Evolutionary conservation across 2,888 invertebrate species (phyloP).

Genomic region (Andrena minutula): DNA sequence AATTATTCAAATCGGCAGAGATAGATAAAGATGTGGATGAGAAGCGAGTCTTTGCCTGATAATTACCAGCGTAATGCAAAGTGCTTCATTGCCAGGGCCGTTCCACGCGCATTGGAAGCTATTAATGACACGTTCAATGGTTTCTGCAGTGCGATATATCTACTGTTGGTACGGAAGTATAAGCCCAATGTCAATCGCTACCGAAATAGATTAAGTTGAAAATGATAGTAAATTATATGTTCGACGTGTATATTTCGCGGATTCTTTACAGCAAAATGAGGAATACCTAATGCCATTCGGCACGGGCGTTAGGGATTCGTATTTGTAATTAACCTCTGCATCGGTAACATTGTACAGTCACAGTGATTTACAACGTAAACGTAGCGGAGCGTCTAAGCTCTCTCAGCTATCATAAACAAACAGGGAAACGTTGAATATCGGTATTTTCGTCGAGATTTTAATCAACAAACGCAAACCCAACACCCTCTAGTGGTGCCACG

Average conservation of each 20-base stretch:
- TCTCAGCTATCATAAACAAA: background rate
- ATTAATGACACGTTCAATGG: conserved; percentile 44
- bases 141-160: conserved; percentile 45
- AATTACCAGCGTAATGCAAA: conserved; percentile 40
- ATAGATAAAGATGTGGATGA: background rate
- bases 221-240: conserved; percentile 22
- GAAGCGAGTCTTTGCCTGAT: conserved; percentile 10
- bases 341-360: background rate
- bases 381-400: background rate
- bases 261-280: conserved; percentile 16
- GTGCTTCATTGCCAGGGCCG: conserved; percentile 71
- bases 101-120: conserved; percentile 26
- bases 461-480: conserved; percentile 30
- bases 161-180: conserved; percentile 46
- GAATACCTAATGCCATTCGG: background rate
- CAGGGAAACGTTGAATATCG: background rate
- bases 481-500: conserved; percentile 49
- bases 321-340: background rate
- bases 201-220: conserved; percentile 23
- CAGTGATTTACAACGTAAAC: background rate
- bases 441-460: background rate
- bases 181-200: conserved; percentile 28
- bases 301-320: background rate
- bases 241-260: conserved; percentile 2
- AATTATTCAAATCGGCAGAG: background rate